Base-by-base conservation (phyloP, 2,797 vertebrate genomes). In the Spea hammondii region DNA sequence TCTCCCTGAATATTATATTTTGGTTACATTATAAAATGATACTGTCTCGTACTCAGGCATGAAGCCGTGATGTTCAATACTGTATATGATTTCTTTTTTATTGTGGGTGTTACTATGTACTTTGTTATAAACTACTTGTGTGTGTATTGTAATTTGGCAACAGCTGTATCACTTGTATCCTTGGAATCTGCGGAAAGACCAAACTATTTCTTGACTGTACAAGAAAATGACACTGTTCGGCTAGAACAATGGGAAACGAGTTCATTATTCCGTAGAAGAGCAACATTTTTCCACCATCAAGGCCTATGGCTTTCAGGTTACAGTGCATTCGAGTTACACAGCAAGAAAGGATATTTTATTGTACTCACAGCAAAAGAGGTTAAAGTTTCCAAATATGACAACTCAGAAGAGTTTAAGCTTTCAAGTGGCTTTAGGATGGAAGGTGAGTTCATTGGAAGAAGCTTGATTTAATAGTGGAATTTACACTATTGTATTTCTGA, bases 151-250 rank as follows among this genome's bases (percentile, higher is more conserved):
- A 12, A 7, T 62, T 7, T 70, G 6, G 17, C 11, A 77, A 8
- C 85, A 99, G 98, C 95, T 17, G 80, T 93, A 14, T 91, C 94
- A 46, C 89, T 96, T 67, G 90, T 98, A 86, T 99, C 96, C 0
- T 84, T 99, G 85, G 98, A 99, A 84, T 98, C 96, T 80, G 97
- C 97, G 1, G 96, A 98, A 88, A 94, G 98, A 72, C 97, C 98
- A 46, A 99, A 98, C 89, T 98, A 94, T 87, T 99, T 98, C 88
- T 90, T 99, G 32, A 94, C 86, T 0, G 91, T 95, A 48, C 90
- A 92, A 0, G 87, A 92, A 4, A 89, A 93, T 72, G 91, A 90
- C 74, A 87, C 79, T 0, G 48, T 98, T 54, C 92, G 90, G 8
- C 55, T 99, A 89, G 92, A 96, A 84, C 93, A 86, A 65, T 99